These are phyloP conservation scores for Xenentodon cancila DNA, from an alignment of 2,797 vertebrate genomes.

Conservation along the genomic window DNA sequence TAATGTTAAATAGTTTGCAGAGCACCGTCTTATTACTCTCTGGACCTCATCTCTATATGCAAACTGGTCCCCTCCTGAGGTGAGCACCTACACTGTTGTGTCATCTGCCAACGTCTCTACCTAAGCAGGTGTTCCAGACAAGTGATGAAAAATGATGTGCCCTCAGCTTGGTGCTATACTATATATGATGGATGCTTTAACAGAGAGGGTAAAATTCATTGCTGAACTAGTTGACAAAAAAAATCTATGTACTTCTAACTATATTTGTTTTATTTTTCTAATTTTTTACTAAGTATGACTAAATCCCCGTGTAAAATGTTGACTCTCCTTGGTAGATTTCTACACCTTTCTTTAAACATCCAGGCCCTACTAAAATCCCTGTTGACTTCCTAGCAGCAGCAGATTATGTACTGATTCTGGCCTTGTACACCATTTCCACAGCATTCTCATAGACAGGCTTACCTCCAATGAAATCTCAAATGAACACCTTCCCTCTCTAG, in stretches of 20 bases:
- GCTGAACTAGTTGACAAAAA: slow-evolving; percentile 50
- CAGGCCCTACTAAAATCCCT: no score
- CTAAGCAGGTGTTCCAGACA: slow-evolving; percentile 53
- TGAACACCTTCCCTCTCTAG: no score
- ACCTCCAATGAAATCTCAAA: no score
- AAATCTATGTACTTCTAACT: slow-evolving; percentile 54
- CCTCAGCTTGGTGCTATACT: slow-evolving; percentile 51
- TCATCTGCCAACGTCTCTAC: slow-evolving; percentile 3
- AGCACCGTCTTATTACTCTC: no score
- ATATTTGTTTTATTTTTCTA: slow-evolving; percentile 30
- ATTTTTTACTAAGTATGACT: slow-evolving; percentile 36
- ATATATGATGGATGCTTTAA: slow-evolving; percentile 71
- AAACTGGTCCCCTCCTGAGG: no score
- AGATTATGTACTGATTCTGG: no score
- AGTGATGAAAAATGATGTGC: slow-evolving; percentile 43
- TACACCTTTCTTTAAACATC: background rate
- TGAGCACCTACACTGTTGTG: background rate
- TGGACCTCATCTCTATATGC: no score
- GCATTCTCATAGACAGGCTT: no score
- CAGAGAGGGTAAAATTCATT: slow-evolving; percentile 47
- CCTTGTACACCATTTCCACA: no score
- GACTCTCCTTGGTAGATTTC: slow-evolving; percentile 15
- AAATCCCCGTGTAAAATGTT: slow-evolving; percentile 5
- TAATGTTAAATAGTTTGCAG: no score
- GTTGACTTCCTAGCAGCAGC: no score